phyloP scores from a whole-genome alignment of 92 coral and sea anemone genomes.

The Epizoanthus scotinus region DNA sequence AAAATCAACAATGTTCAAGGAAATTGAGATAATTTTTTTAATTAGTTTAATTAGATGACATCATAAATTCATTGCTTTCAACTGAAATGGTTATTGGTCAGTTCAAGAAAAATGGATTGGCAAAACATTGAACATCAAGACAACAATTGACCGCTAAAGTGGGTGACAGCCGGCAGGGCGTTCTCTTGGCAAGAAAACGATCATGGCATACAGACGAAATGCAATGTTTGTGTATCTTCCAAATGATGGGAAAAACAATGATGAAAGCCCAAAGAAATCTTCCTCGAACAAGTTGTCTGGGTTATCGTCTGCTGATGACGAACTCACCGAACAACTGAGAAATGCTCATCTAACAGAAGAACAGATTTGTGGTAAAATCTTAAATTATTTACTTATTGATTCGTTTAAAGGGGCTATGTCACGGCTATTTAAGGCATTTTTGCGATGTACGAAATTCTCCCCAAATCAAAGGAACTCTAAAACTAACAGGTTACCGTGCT shows the following conservation, averaged over 20 bases:
- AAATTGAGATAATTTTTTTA: not conserved
- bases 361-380: constrained; percentile 33
- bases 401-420: no score
- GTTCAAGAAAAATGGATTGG: not conserved
- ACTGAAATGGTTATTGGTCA: not conserved
- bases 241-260: not conserved
- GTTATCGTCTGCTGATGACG: constrained; percentile 2
- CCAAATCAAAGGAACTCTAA: no score
- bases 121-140: not conserved
- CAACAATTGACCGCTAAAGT: not conserved
- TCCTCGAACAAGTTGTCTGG: constrained; percentile 7
- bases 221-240: constrained; percentile 8
- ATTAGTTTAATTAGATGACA: constrained; percentile 28
- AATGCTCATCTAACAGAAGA: constrained; percentile 27
- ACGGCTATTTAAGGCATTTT: no score
- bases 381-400: no score
- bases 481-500: no score
- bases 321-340: not conserved
- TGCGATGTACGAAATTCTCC: no score
- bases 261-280: not conserved
- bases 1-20: no score
- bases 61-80: constrained; percentile 16
- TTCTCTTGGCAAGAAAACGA: not conserved
- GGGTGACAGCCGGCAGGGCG: not conserved
- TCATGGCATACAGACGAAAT: constrained; percentile 30